Percentiles rank a stretch among this genome's conserved stretches.
Evolutionary conservation across 2,113 vertebrate species (phyloP).

Genomic region (Channa argus): DNA sequence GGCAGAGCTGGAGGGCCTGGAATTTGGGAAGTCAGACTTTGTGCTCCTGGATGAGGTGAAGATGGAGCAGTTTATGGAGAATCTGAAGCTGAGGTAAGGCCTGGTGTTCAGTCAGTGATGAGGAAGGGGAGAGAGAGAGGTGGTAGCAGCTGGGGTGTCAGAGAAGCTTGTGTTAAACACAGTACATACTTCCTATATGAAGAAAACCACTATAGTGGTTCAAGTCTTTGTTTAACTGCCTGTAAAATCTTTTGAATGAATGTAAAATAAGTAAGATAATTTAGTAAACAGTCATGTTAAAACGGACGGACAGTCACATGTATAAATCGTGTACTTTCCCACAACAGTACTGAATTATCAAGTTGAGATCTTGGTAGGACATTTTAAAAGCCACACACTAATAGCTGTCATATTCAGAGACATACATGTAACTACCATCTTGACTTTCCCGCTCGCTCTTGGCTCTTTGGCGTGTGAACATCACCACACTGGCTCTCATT

Average conservation of each 20-base stretch:
- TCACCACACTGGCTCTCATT: not conserved
- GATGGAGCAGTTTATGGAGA: conserved; percentile 94
- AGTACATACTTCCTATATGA: too few species aligned
- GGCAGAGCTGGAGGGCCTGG: conserved; percentile 90
- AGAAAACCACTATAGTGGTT: not conserved
- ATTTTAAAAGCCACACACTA: not conserved
- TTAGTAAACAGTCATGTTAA: not conserved
- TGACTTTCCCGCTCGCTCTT: conserved; percentile 34
- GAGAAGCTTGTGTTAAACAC: conserved; percentile 3
- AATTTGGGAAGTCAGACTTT: conserved; percentile 93
- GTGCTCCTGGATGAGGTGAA: conserved; percentile 93
- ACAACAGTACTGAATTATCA: not conserved
- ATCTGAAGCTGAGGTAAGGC: conserved; percentile 90
- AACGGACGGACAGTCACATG: not conserved
- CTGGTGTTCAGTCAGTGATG: conserved; percentile 8
- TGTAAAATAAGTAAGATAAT: not conserved
- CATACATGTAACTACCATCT: conserved; percentile 19
- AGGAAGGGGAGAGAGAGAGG: conserved; percentile 17
- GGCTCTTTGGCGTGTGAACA: not conserved
- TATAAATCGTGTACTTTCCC: not conserved
- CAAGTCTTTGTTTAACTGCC: not conserved
- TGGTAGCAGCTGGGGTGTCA: conserved; percentile 24
- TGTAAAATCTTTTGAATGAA: not conserved
- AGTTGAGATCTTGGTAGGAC: not conserved
- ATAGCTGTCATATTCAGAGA: not conserved